These are phyloP conservation scores for Trididemnum miniatum DNA, from an alignment of 23 tunicate genomes.

Conservation along the genomic window DNA sequence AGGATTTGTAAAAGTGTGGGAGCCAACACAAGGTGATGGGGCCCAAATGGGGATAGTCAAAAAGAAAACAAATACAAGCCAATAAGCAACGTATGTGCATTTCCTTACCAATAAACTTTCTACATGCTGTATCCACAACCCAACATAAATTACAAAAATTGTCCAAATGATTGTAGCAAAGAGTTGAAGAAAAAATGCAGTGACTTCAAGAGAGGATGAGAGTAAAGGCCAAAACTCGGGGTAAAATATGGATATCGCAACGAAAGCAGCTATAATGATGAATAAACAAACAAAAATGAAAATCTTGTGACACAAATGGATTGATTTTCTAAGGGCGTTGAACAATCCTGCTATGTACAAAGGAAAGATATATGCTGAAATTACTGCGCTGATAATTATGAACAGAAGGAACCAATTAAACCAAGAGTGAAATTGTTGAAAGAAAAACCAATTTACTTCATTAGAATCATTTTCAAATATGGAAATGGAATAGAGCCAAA, in stretches of 20 bases:
- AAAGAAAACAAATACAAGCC: conserved; percentile 39
- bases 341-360: conserved; percentile 40
- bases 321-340: background rate
- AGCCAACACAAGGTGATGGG: conserved; percentile 69
- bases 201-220: conserved; percentile 47
- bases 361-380: conserved; percentile 23
- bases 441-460: conserved; percentile 46
- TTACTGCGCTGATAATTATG: conserved; percentile 14
- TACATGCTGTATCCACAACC: background rate
- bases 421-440: conserved; percentile 44
- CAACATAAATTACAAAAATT: conserved; percentile 11
- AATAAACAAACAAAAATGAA: conserved; percentile 8
- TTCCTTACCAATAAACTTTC: background rate
- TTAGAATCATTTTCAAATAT: conserved; percentile 55
- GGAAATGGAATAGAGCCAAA: conserved; percentile 58
- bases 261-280: conserved; percentile 37
- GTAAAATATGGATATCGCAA: conserved; percentile 40
- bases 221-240: conserved; percentile 28
- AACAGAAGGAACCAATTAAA: conserved; percentile 64
- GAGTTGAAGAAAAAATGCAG: conserved; percentile 61
- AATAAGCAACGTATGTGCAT: background rate
- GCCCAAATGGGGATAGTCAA: conserved; percentile 34
- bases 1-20: background rate
- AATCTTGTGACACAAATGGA: conserved; percentile 55
- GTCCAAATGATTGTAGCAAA: conserved; percentile 38